Base-by-base conservation (phyloP, 2,888 invertebrate genomes). In the Heliconius sara region DNA sequence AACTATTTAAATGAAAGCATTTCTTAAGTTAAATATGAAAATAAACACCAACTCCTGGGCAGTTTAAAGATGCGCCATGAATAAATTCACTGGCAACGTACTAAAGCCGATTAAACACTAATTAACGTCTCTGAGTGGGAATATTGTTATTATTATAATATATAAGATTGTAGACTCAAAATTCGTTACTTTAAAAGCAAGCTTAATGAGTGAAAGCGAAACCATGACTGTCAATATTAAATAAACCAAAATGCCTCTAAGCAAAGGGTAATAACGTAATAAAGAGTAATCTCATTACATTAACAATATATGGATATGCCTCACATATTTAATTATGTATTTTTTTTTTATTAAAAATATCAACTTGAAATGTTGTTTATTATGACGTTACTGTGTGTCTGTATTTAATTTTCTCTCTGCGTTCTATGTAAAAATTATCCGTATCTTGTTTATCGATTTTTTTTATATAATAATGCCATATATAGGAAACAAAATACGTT, bases 121-220 rank as follows among this genome's bases (percentile, higher is more conserved):
- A 68, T 68, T 68, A 39, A 68, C 13, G 39, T 68, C 10, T 39
- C 9, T 68, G 68, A 68, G 68, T 68, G 30, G 4, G 30, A 30
- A 34, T 19, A 22, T 63, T 30, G 9, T 34, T 52, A 43, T 43
- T 19, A 22, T 63, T 30, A 19, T 34, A 27, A 43, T 43, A 47
- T 27, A 27, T 30, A 71, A 27, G 25, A 25, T 5, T 71, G 16
- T 71, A 27, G 27, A 71, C 22, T 19, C 19, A 22, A 52, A 71
- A n/a, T 71, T 71, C 52, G 52, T 71, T 72, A 72, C 30, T 72
- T 72, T 72, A 72, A 72, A 57, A 72, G 72, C 30, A n/a, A 57
- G 72, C 57, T 27, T 72, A 72, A 72, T 72, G 72, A 72, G 72
- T 57, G 72, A 52, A 72, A n/a, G 72, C 72, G 72, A 72, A 72